Evolutionary conservation across 2,797 vertebrate genomes (phyloP), one percentile per base, ranked within the genome.

Genomic region (Diceros bicornis): DNA sequence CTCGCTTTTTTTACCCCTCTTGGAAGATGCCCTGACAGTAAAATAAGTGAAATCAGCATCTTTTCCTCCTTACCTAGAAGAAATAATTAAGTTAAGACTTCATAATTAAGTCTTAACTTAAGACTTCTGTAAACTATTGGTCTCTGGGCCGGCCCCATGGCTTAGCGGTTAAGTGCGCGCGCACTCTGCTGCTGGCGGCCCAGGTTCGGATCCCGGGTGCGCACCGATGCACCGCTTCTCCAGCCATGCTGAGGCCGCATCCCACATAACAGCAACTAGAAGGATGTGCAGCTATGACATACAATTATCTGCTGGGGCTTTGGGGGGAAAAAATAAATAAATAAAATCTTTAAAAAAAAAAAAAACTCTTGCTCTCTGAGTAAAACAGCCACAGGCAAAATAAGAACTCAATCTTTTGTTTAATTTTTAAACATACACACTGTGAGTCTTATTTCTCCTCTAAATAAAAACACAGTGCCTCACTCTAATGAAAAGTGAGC

Each of bases 401-500:
- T 41, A 68, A 29, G 29, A 89, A 75, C 27, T 59, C 9, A 71
- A 47, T 61, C 17, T 86, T 95, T 82, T 88, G 8, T 62, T 69
- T 84, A 75, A 68, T 75, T 85, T 84, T 89, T 89, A 89, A 93
- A 69, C 20, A 47, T 75, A 32, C 12, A 59, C 21, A 59, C 29
- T 44, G 14, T 86, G 25, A 82, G 17, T 85, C 62, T 88, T 84
- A 27, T 79, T 92, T 88, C 14, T 79, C 17, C 8, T 93, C 68
- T 89, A 81, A 84, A 68, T 84, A 91, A 95, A 91, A 91, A 34
- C 18, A 16, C 27, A 47, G 32, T 88, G 34, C 47, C 23, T 92
- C 37, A n/a, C 14, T 84, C 17, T 84, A 74, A 75, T 77, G 57
- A 82, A 91, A 97, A 95, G 32, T 82, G 41, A 89, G 8, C 32